These are phyloP conservation scores for Eudasyphora cyanicolor DNA, from an alignment of 2,888 invertebrate genomes.

Conservation along the genomic window DNA sequence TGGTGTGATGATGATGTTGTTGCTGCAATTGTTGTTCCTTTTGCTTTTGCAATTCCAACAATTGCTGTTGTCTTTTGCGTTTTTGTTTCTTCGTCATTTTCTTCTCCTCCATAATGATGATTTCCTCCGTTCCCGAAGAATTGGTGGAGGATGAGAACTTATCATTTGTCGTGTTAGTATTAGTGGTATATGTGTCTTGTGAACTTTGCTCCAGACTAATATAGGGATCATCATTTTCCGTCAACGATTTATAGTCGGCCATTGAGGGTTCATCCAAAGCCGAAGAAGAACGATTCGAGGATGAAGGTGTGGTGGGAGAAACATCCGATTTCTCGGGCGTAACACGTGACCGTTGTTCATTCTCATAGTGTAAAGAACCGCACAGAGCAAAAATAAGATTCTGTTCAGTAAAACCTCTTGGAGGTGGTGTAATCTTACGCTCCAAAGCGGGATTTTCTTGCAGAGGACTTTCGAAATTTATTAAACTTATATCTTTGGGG, in stretches of 20 bases:
- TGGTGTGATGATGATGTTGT: conserved; percentile 27
- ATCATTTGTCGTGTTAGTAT: conserved; percentile 58
- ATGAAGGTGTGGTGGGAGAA: conserved; percentile 55
- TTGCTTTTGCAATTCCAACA: conserved; percentile 66
- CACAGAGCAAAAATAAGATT: conserved; percentile 78
- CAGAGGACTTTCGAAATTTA: conserved; percentile 78
- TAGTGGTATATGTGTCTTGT: conserved; percentile 68
- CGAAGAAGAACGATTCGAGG: conserved; percentile 55
- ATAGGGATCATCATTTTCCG: conserved; percentile 71
- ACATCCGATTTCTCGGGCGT: conserved; percentile 57
- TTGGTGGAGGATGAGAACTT: conserved; percentile 73
- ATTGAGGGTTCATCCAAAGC: conserved; percentile 59
- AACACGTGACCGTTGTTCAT: conserved; percentile 70
- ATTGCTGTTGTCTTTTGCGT: conserved; percentile 68
- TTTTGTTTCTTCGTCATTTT: conserved; percentile 75
- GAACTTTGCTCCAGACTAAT: conserved; percentile 71
- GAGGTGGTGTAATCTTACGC: conserved; percentile 71
- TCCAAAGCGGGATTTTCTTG: conserved; percentile 71
- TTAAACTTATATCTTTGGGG: conserved; percentile 73
- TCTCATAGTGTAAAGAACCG: conserved; percentile 78
- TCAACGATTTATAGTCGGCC: conserved; percentile 68
- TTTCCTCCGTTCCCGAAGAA: conserved; percentile 73
- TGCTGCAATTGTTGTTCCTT: conserved; percentile 52
- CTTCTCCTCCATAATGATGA: conserved; percentile 70
- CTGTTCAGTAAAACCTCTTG: conserved; percentile 74